phyloP scores from a whole-genome alignment of 2,797 vertebrate genomes.

The Labeo calbasu region DNA sequence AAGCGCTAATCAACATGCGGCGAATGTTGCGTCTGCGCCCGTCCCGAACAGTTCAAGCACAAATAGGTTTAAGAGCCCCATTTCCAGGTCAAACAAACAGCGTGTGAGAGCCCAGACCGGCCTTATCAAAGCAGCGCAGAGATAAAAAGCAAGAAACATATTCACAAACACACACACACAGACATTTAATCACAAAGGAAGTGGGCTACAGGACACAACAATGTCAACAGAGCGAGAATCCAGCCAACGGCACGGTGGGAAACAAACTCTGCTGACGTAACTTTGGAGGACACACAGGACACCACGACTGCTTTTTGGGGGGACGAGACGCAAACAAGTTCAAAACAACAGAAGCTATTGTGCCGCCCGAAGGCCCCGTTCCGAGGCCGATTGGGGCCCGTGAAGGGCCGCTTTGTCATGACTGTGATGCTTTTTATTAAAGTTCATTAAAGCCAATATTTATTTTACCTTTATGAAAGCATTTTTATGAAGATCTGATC shows the following conservation, averaged over 20 bases:
- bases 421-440: neutral
- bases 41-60: constrained; percentile 25
- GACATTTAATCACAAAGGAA: constrained; percentile 39
- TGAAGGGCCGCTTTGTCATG: neutral
- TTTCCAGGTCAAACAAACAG: constrained; percentile 47
- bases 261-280: constrained; percentile 43
- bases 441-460: neutral
- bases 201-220: constrained; percentile 50
- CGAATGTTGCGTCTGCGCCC: constrained; percentile 38
- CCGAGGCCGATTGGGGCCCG: neutral
- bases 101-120: constrained; percentile 16
- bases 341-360: constrained; percentile 32
- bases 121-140: constrained; percentile 59
- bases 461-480: neutral
- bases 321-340: neutral
- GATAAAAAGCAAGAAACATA: constrained; percentile 54
- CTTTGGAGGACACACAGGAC: constrained; percentile 9
- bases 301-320: neutral
- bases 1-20: neutral
- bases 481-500: neutral
- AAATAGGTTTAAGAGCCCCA: constrained; percentile 24
- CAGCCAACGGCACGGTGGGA: constrained; percentile 37
- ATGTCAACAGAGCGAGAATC: constrained; percentile 37
- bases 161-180: constrained; percentile 44
- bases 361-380: neutral